Conservation (phyloP, 2,113 vertebrate genomes). For the Pogonocichla stellata region DNA sequence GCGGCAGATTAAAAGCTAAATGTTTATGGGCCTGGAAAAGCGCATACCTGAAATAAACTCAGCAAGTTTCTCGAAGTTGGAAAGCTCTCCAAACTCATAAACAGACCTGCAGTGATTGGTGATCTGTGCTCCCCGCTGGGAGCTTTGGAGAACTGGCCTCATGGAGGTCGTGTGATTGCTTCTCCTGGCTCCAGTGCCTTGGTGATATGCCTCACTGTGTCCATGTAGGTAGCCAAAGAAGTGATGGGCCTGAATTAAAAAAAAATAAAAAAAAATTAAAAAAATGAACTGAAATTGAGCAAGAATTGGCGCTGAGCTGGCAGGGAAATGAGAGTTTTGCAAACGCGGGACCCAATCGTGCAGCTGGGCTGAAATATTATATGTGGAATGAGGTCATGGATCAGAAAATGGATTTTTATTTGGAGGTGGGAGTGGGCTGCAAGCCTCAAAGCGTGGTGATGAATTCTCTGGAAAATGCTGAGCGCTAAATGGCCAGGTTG, state of each 20-base stretch:
- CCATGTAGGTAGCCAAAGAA: slow-evolving; percentile 39
- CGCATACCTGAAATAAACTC: slow-evolving; percentile 71
- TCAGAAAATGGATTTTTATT: slow-evolving; percentile 55
- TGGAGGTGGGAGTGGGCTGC: slow-evolving; percentile 30
- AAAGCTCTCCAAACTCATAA: slow-evolving; percentile 67
- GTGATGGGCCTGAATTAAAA: neutral
- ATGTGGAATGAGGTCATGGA: slow-evolving; percentile 54
- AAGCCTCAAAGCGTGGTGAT: neutral
- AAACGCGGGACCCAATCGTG: neutral
- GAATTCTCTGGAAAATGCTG: slow-evolving; percentile 8
- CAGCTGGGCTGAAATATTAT: slow-evolving; percentile 52
- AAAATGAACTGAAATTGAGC: neutral
- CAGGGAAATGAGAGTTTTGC: slow-evolving; percentile 23
- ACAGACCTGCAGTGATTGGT: slow-evolving; percentile 55
- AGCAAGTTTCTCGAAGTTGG: slow-evolving; percentile 38
- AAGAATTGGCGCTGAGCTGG: neutral
- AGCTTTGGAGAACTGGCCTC: slow-evolving; percentile 50
- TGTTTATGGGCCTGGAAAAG: slow-evolving; percentile 59
- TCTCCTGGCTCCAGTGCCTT: slow-evolving; percentile 34
- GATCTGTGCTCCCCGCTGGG: slow-evolving; percentile 34
- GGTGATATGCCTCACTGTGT: slow-evolving; percentile 3
- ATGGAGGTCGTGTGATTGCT: slow-evolving; percentile 53
- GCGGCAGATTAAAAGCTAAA: slow-evolving; percentile 23
- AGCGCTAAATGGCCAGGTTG: neutral
- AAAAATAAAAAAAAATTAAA: neutral